Evolutionary conservation across 2,797 vertebrate species (phyloP), one percentile per base, ranked within the genome.

Genomic region (Amphiprion clarkii): DNA sequence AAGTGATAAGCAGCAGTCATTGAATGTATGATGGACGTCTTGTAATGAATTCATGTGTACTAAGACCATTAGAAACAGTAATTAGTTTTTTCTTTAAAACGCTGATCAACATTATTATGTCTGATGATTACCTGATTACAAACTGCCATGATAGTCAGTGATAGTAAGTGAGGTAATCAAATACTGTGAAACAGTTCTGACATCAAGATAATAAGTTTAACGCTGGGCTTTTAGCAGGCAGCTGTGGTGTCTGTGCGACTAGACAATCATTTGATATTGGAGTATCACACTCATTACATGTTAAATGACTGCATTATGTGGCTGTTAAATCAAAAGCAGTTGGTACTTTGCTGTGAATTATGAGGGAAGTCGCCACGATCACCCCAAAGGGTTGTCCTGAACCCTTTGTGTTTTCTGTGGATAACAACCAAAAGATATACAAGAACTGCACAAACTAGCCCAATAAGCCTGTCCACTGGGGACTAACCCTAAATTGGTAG

Each of bases 341-440:
- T 13, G 27, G 53, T 42, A 19, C 54, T 10, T 63, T 2, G 23
- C 19, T 31, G 3, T 27, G 5, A 16, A 49, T 21, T 6, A 23
- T n/a, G n/a, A 31, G 19, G 58, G n/a, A 33, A 39, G 25, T 16
- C 29, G 44, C 17, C 40, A 6, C 51, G 1, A 14, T 52, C 8
- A 36, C 33, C 33, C 33, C 9, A 7, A 36, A 36, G 31, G 7
- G 33, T 36, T 36, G 9, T 36, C 33, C 33, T 10, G 7, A 55
- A 44, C 76, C 55, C 33, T 29, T 58, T 68, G 27, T 27, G n/a
- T 60, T 61, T 27, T 74, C 12, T 25, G 4, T 55, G 8, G 13
- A 72, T 39, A 42, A 55, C 31, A 59, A 48, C 46, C 27, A 56
- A 74, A 56, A 42, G 1, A 53, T 78, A 60, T 71, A 42, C 21